These are phyloP conservation scores for Jaculus jaculus DNA, from an alignment of 2,113 vertebrate species.

Conservation along the genomic window DNA sequence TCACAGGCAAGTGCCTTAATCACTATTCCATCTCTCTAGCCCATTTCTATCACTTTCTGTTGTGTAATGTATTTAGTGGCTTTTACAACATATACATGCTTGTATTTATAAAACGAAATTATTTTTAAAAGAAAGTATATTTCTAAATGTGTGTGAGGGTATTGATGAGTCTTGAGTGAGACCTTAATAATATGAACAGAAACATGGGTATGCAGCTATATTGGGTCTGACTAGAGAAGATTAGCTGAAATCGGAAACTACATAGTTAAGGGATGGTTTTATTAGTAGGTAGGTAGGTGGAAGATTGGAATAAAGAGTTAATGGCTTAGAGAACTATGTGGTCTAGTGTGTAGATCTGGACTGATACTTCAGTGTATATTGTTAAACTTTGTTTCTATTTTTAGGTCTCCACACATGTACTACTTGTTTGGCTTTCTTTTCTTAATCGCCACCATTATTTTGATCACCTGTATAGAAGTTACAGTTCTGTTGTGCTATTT, in stretches of 20 bases:
- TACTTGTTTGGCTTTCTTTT: conserved; percentile 96
- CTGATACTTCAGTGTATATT: background rate
- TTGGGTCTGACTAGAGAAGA: background rate
- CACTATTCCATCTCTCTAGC: no score
- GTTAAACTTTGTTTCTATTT: conserved; percentile 57
- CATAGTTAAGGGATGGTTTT: background rate
- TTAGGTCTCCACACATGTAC: conserved; percentile 96
- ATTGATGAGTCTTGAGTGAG: conserved; percentile 25
- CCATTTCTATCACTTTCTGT: background rate
- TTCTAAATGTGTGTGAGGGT: conserved; percentile 22
- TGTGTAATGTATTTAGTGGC: background rate
- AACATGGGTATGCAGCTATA: background rate
- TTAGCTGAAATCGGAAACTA: background rate
- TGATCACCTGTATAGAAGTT: conserved; percentile 94
- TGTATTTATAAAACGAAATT: background rate
- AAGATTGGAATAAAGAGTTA: background rate
- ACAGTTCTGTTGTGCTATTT: conserved; percentile 95
- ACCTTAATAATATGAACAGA: background rate
- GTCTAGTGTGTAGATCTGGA: background rate
- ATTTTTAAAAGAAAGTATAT: background rate
- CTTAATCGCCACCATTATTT: conserved; percentile 93
- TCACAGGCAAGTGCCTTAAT: no score
- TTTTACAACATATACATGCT: conserved; percentile 35
- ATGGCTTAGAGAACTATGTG: background rate
- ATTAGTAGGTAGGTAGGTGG: background rate